These are phyloP conservation scores for Graptemys geographica DNA, from an alignment of 2,797 vertebrate genomes.

Conservation along the genomic window DNA sequence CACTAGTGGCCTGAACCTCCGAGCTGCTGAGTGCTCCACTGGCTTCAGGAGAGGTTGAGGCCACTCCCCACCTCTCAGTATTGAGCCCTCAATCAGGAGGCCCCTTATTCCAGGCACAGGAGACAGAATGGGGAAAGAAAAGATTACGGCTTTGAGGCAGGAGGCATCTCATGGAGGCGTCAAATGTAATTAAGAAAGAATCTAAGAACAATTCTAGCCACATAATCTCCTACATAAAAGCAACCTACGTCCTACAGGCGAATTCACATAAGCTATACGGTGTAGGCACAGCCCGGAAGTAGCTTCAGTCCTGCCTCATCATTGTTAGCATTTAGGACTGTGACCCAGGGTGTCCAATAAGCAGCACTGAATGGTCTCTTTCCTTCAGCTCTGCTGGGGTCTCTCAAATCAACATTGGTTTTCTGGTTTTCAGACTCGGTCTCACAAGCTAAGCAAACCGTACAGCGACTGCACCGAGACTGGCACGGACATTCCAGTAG, in stretches of 20 bases:
- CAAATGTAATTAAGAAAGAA: not conserved
- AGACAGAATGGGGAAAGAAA: not conserved
- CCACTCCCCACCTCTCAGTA: not conserved
- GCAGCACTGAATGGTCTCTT: not conserved
- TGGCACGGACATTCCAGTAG: slow-evolving; percentile 76
- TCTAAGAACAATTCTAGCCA: not conserved
- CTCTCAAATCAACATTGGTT: not conserved
- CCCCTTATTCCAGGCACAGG: not conserved
- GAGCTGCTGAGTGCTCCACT: not conserved
- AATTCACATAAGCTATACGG: not conserved
- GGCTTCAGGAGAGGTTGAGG: not conserved
- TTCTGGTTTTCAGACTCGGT: slow-evolving; percentile 78
- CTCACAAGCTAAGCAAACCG: slow-evolving; percentile 82
- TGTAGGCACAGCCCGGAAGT: not conserved
- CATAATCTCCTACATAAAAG: not conserved
- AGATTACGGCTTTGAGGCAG: slow-evolving; percentile 1
- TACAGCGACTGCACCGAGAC: slow-evolving; percentile 85
- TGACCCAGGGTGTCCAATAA: not conserved
- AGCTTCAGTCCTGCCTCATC: slow-evolving; percentile 6
- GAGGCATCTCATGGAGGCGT: slow-evolving; percentile 10
- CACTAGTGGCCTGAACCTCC: not conserved
- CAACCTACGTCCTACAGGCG: not conserved
- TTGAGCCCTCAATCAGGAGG: not conserved
- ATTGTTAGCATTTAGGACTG: not conserved
- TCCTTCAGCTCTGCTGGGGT: not conserved